Evolutionary conservation across 2,113 vertebrate species (phyloP).

Genomic region (Pipra filicauda): DNA sequence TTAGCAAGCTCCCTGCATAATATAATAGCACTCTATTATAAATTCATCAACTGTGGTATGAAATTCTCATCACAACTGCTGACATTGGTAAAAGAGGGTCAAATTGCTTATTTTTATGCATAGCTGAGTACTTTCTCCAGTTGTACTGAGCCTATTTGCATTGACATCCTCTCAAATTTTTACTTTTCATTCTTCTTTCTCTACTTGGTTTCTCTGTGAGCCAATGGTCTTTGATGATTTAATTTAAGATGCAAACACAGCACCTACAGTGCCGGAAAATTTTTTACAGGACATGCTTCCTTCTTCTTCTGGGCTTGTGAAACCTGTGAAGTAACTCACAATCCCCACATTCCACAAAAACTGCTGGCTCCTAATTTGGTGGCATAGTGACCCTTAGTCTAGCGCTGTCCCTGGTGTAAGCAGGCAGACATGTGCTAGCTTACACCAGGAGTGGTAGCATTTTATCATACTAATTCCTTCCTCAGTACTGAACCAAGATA

Average conservation of each 20-base stretch:
- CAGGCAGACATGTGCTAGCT: neutral
- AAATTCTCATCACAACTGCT: neutral
- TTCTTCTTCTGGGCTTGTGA: neutral
- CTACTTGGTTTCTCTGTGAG: neutral
- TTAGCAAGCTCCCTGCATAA: neutral
- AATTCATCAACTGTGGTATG: neutral
- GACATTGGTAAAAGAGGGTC: neutral
- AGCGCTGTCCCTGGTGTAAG: neutral
- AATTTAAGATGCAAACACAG: neutral
- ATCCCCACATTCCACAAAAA: neutral
- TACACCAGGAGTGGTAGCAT: neutral
- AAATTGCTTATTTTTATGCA: slow-evolving; percentile 7
- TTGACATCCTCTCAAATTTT: neutral
- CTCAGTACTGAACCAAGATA: neutral
- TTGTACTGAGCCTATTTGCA: neutral
- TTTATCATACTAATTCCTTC: neutral
- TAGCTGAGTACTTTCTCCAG: neutral
- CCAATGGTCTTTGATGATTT: neutral
- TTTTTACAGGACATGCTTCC: neutral
- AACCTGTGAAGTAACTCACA: neutral
- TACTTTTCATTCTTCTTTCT: neutral
- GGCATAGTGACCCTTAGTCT: neutral
- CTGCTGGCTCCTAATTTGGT: neutral
- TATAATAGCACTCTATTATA: neutral
- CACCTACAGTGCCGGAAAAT: neutral